These are phyloP conservation scores for Endotricha flammealis DNA, from an alignment of 2,888 invertebrate genomes.

Conservation along the genomic window DNA sequence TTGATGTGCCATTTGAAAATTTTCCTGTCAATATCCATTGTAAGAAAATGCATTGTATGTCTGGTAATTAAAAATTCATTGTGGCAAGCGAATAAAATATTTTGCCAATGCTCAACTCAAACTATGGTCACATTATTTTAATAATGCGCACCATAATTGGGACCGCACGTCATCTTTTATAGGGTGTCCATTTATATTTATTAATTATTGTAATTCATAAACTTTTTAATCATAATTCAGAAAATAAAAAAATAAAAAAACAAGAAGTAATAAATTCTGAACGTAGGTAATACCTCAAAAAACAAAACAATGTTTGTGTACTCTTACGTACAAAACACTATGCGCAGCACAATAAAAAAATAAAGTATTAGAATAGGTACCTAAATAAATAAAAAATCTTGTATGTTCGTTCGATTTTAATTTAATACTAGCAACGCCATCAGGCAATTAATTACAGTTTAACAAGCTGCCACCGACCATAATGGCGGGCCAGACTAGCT, in stretches of 20 bases:
- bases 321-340: too few species aligned
- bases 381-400: too few species aligned
- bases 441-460: neutral
- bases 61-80: slow-evolving; percentile 51
- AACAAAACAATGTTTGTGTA: too few species aligned
- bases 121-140: slow-evolving; percentile 59
- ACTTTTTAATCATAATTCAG: too few species aligned
- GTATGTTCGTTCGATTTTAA: neutral
- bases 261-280: too few species aligned
- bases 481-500: too few species aligned
- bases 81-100: slow-evolving; percentile 47
- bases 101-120: slow-evolving; percentile 44
- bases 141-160: slow-evolving; percentile 59
- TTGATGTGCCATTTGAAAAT: neutral
- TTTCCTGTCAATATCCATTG: slow-evolving; percentile 1
- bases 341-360: too few species aligned
- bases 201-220: too few species aligned
- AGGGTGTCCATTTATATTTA: slow-evolving; percentile 37
- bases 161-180: slow-evolving; percentile 48
- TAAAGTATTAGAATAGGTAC: too few species aligned
- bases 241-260: too few species aligned
- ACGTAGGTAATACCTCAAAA: too few species aligned
- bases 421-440: neutral
- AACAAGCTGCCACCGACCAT: too few species aligned
- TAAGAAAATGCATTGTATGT: slow-evolving; percentile 31